Conservation (phyloP, 2,888 invertebrate species). For the Eupithecia dodoneata region DNA sequence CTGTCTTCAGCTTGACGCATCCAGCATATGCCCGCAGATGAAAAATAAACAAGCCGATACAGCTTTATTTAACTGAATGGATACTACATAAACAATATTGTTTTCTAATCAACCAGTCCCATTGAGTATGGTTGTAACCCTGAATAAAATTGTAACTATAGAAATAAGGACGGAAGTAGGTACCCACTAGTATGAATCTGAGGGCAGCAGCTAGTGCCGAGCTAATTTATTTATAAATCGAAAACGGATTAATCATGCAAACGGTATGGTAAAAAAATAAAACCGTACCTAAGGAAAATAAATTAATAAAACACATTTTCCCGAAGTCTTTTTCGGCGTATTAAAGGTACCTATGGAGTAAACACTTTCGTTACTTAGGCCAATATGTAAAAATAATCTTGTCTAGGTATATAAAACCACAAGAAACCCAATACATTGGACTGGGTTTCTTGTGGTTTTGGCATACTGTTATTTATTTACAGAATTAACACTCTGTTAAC, state of each 20-base stretch:
- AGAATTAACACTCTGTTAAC: neutral
- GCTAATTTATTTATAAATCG: neutral
- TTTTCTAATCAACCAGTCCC: neutral
- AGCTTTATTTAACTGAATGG: neutral
- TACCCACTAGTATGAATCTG: too few species aligned
- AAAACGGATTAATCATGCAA: neutral
- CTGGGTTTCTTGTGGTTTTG: too few species aligned
- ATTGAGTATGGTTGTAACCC: conserved; percentile 16
- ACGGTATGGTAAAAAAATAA: too few species aligned
- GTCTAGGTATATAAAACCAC: neutral
- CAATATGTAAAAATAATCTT: neutral
- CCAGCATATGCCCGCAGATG: too few species aligned
- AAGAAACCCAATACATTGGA: neutral
- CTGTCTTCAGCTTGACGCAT: too few species aligned
- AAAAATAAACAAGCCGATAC: neutral
- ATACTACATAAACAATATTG: neutral
- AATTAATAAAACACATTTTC: neutral
- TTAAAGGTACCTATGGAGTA: neutral
- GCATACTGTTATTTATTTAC: neutral
- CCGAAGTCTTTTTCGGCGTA: neutral
- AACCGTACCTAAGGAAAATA: too few species aligned
- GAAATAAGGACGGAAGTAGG: conserved; percentile 20
- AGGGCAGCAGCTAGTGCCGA: too few species aligned
- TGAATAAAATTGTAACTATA: conserved; percentile 23
- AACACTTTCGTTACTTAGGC: neutral